Conservation (phyloP, 1,140 invertebrate genomes). For the Hyles euphorbiae region DNA sequence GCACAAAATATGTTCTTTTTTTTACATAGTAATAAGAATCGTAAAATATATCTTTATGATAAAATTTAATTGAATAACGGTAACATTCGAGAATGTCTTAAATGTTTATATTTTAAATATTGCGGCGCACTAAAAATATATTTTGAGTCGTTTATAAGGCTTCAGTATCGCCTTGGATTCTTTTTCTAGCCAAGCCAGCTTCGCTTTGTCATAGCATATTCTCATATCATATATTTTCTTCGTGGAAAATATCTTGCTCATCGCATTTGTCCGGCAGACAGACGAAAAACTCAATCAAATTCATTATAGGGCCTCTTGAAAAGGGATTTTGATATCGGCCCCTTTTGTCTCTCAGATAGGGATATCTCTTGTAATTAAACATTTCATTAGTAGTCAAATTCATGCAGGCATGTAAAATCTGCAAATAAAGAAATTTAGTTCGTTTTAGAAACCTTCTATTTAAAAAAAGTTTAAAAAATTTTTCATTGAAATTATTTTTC, state of each 20-base stretch:
- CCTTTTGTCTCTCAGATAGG: constrained; percentile 89
- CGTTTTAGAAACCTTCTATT: too few relatives aligned
- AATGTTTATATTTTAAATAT: too few relatives aligned
- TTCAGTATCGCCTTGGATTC: too few relatives aligned
- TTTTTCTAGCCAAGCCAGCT: constrained; percentile 4
- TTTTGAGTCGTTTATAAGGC: too few relatives aligned
- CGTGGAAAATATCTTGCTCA: constrained; percentile 82
- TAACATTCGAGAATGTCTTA: too few relatives aligned
- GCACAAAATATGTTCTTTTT: background rate
- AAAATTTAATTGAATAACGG: too few relatives aligned
- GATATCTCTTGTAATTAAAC: constrained; percentile 94
- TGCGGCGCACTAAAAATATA: too few relatives aligned
- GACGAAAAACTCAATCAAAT: constrained; percentile 92
- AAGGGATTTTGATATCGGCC: constrained; percentile 94
- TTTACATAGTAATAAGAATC: background rate
- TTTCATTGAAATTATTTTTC: too few relatives aligned
- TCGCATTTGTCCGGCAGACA: constrained; percentile 85
- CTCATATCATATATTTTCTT: constrained; percentile 78
- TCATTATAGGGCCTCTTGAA: constrained; percentile 88
- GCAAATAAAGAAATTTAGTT: constrained; percentile 34
- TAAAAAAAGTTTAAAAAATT: too few relatives aligned
- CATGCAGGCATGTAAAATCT: constrained; percentile 91
- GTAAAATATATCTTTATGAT: background rate
- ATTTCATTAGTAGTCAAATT: constrained; percentile 96
- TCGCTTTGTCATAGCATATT: constrained; percentile 25